Evolutionary conservation across 1,140 invertebrate genomes (phyloP), one percentile per base, ranked within the genome.

Genomic region (Cherax quadricarinatus): DNA sequence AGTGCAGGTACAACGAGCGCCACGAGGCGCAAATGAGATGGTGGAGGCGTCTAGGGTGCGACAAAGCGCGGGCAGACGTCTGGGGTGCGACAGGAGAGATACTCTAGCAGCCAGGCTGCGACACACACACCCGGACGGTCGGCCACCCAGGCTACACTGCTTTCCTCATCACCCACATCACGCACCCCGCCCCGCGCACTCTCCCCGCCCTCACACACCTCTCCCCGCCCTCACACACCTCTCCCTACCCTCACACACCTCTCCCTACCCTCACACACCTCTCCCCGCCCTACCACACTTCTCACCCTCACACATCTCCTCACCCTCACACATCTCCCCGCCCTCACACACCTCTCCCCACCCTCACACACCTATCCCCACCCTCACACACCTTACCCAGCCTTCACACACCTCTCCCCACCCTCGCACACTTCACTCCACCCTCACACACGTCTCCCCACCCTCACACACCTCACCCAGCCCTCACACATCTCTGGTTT

Each of bases 91-190:
- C 51, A 3, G 86, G 9, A 81, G 73, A 9, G 73, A 21, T n/a
- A 57, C 73, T 62, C 51, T 73, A 75, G 57, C 18, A 30, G 73
- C 48, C 5, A 62, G 16, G 75, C 4, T 49, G 73, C 51, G 21
- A 53, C n/a, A 51, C 53, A 79, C 16, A 51, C 57, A 30, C 86
- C 73, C n/a, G 73, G 16, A 53, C 86, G 24, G 51, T 80, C 75
- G 81, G 86, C 75, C 86, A 88, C 41, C 78, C 86, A 88, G 86
- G 48, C 73, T 80, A 81, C 66, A 88, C 86, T 88, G 86, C 78
- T 78, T 88, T 78, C 30, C 78, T 75, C 79, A 75, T 30, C 48
- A 10, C 75, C 30, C 86, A 3, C 75, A 4, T 6, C 16, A 24
- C 86, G 53, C 86, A 51, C 86, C 48, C 78, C 57, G 24, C 53